These are phyloP conservation scores for Magallana gigas DNA, from an alignment of 1,140 invertebrate genomes.

Conservation along the genomic window DNA sequence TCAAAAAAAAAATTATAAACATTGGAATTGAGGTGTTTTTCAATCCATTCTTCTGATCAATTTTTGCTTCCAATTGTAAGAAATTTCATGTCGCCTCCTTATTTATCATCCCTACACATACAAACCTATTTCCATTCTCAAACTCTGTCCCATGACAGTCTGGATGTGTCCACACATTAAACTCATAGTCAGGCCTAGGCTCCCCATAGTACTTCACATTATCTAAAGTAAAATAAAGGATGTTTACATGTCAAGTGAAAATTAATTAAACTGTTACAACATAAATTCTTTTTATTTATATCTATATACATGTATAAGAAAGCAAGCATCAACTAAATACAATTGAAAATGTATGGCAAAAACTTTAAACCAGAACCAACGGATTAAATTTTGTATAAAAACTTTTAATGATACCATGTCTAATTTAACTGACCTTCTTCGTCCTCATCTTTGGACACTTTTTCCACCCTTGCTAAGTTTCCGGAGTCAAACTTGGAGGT, in stretches of 20 bases:
- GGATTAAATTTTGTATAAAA: too few relatives aligned
- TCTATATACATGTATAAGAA: too few relatives aligned
- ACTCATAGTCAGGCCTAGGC: slow-evolving; percentile 87
- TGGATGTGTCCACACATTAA: slow-evolving; percentile 93
- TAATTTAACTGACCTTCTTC: slow-evolving; percentile 65
- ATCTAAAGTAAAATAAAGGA: not conserved
- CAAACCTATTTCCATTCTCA: slow-evolving; percentile 89
- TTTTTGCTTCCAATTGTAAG: too few relatives aligned
- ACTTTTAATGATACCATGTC: too few relatives aligned
- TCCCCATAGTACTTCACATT: slow-evolving; percentile 58
- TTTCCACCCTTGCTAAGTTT: slow-evolving; percentile 89
- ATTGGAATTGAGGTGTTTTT: too few relatives aligned
- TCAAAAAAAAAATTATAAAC: too few relatives aligned
- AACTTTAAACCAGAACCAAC: too few relatives aligned
- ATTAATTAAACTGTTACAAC: not conserved
- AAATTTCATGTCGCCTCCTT: too few relatives aligned
- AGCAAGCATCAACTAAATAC: too few relatives aligned
- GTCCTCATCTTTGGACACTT: slow-evolving; percentile 73
- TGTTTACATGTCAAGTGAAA: not conserved
- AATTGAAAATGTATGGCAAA: too few relatives aligned
- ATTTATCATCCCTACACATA: not conserved
- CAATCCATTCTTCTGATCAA: too few relatives aligned
- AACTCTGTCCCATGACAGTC: slow-evolving; percentile 93
- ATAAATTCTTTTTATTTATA: too few relatives aligned
- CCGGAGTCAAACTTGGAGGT: slow-evolving; percentile 89